Conservation (phyloP, 2,113 vertebrate species). For the Empidonax traillii region DNA sequence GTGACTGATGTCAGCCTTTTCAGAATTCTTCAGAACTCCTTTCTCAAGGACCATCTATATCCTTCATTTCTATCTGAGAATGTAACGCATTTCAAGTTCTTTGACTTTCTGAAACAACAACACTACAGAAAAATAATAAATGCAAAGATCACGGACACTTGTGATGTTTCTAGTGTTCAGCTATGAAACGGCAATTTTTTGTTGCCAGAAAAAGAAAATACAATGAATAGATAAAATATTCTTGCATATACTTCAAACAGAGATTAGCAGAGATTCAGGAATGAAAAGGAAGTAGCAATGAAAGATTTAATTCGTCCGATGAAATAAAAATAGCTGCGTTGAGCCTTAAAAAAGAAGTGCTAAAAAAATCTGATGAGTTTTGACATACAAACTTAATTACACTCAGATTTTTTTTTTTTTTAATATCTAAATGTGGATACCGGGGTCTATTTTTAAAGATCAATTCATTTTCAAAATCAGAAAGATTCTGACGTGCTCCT, state of each 20-base stretch:
- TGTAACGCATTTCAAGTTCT: background rate
- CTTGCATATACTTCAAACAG: constrained; percentile 26
- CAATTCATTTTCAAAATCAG: background rate
- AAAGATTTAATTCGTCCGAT: constrained; percentile 34
- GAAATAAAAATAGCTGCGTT: constrained; percentile 55
- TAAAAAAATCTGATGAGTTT: constrained; percentile 57
- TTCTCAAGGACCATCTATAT: background rate
- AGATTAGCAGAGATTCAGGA: constrained; percentile 25
- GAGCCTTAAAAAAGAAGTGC: constrained; percentile 43
- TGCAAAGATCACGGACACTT: background rate
- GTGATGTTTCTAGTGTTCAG: background rate
- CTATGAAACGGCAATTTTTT: background rate
- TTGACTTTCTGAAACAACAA: background rate
- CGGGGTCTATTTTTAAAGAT: constrained; percentile 44
- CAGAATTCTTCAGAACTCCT: background rate
- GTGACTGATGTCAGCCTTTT: background rate
- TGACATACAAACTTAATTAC: constrained; percentile 59
- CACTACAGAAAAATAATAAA: background rate
- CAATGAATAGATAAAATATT: constrained; percentile 29
- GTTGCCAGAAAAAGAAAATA: constrained; percentile 44
- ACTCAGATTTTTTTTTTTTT: background rate
- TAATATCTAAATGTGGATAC: constrained; percentile 13
- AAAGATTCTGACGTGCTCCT: background rate
- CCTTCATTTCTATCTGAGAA: background rate
- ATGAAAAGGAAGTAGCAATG: constrained; percentile 38